Conservation (phyloP, 1,140 invertebrate species). For the Sitodiplosis mosellana region DNA sequence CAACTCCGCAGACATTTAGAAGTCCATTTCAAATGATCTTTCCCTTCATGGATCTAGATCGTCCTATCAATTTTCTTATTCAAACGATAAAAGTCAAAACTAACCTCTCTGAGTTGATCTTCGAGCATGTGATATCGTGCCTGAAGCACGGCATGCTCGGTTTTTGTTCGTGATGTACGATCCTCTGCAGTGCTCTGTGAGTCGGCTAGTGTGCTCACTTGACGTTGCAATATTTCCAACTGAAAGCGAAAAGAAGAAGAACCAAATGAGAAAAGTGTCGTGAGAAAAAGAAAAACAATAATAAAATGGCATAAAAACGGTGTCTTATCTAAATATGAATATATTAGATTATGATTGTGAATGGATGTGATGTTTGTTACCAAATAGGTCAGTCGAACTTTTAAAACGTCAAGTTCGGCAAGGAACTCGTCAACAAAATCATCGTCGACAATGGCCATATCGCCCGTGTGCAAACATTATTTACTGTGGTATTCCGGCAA, state of each 20-base stretch:
- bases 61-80: too few species aligned
- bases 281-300: neutral
- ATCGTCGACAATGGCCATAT: neutral
- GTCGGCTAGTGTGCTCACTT: constrained; percentile 69
- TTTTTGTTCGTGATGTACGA: constrained; percentile 65
- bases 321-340: neutral
- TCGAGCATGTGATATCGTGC: constrained; percentile 79
- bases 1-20: too few species aligned
- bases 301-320: too few species aligned
- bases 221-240: constrained; percentile 79
- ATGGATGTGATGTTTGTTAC: neutral
- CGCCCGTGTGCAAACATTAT: too few species aligned
- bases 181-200: constrained; percentile 70
- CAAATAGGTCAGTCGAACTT: neutral
- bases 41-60: too few species aligned
- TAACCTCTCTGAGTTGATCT: constrained; percentile 72
- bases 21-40: too few species aligned
- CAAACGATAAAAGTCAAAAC: too few species aligned
- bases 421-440: constrained; percentile 1
- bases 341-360: neutral
- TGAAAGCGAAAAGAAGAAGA: constrained; percentile 27
- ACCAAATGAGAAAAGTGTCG: neutral
- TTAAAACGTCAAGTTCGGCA: neutral
- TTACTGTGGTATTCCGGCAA: too few species aligned
- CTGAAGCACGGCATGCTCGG: constrained; percentile 77